These are phyloP conservation scores for Leptothorax acervorum DNA, from an alignment of 2,888 invertebrate species.

Conservation along the genomic window DNA sequence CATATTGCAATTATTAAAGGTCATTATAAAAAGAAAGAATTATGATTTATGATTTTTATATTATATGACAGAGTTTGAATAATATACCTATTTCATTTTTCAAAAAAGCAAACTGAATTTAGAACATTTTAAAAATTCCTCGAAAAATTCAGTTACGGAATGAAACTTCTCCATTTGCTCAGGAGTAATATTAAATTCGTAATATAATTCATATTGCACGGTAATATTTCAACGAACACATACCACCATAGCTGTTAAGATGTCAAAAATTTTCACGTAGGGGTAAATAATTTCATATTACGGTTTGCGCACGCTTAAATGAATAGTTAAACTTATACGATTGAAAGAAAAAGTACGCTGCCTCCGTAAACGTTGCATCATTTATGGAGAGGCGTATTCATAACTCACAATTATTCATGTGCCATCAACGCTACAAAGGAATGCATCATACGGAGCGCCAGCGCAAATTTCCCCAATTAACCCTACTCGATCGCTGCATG, in stretches of 20 bases:
- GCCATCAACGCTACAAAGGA: constrained; percentile 42
- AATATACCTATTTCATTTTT: background rate
- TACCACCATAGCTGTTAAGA: background rate
- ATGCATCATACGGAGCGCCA: constrained; percentile 43
- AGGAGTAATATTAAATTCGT: background rate
- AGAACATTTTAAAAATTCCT: background rate
- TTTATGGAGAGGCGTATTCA: constrained; percentile 1
- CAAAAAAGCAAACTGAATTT: background rate
- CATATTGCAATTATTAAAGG: background rate
- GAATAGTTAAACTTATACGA: background rate
- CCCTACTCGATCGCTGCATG: constrained; percentile 1
- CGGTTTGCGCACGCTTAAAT: background rate
- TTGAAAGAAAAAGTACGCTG: background rate
- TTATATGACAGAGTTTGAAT: background rate
- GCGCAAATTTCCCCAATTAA: constrained; percentile 36
- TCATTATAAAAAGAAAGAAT: background rate
- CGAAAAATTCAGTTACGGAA: background rate
- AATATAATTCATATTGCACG: background rate
- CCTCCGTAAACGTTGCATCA: background rate
- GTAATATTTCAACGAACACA: background rate
- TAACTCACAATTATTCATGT: constrained; percentile 44
- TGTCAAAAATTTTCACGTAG: background rate
- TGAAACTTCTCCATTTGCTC: background rate
- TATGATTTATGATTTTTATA: background rate
- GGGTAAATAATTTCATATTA: background rate